Percentiles rank a stretch among this genome's conserved stretches.
Evolutionary conservation across 2,888 invertebrate genomes (phyloP).

Genomic region (Nasonovia ribisnigri): DNA sequence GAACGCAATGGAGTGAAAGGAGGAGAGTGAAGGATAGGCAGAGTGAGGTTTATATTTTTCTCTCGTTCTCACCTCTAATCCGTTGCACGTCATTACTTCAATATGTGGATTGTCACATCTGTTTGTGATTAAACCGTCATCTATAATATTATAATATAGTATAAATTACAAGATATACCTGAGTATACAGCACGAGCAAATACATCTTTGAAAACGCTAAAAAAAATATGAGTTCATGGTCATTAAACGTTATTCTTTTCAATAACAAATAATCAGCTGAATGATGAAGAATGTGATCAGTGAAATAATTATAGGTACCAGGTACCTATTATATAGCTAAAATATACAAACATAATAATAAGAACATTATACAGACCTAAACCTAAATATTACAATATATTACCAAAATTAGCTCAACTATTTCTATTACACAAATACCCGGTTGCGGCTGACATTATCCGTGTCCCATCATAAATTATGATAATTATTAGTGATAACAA

Average conservation of each 20-base stretch:
- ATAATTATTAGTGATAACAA: not conserved
- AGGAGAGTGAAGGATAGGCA: conserved; percentile 46
- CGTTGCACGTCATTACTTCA: not conserved
- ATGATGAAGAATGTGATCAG: not conserved
- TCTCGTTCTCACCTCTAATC: conserved; percentile 22
- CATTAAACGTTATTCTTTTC: not conserved
- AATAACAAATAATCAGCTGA: not conserved
- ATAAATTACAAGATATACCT: not conserved
- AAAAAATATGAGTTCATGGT: not conserved
- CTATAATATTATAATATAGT: not conserved
- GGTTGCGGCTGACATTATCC: not conserved
- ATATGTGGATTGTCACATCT: not conserved
- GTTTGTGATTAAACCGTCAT: not conserved
- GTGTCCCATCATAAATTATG: not conserved
- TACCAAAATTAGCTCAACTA: not conserved
- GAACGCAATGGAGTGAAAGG: conserved; percentile 54
- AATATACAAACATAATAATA: not conserved
- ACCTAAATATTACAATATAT: not conserved
- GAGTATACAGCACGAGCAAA: not conserved
- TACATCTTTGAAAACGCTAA: not conserved
- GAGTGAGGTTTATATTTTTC: not conserved
- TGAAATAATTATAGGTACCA: not conserved
- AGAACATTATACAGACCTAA: not conserved
- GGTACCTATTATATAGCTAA: not conserved
- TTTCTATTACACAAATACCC: not conserved